Percentiles rank a stretch among this genome's conserved stretches.
Evolutionary conservation across 2,113 vertebrate species (phyloP).

Genomic region (Equus quagga): DNA sequence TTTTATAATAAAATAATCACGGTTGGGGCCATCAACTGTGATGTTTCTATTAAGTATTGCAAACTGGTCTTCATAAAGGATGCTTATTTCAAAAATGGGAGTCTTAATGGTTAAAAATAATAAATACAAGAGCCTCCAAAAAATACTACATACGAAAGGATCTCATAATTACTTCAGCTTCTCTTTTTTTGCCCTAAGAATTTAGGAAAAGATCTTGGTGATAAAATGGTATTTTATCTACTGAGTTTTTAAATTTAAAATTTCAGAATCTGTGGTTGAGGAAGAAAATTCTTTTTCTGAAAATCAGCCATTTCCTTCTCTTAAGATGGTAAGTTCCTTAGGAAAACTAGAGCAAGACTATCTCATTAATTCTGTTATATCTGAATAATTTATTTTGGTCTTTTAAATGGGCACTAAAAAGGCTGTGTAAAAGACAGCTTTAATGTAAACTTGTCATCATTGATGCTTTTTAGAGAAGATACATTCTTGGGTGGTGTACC

Average conservation of each 20-base stretch:
- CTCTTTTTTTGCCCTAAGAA: neutral
- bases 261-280: conserved; percentile 90
- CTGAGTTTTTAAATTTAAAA: conserved; percentile 71
- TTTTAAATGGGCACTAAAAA: conserved; percentile 27
- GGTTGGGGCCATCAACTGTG: neutral
- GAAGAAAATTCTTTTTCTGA: conserved; percentile 94
- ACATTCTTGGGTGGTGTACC: neutral
- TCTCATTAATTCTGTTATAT: conserved; percentile 38
- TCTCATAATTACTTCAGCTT: neutral
- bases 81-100: neutral
- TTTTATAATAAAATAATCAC: conserved; percentile 18
- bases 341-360: neutral
- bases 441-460: neutral
- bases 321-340: conserved; percentile 91
- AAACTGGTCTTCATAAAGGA: neutral
- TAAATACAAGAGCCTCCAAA: conserved; percentile 2
- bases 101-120: neutral
- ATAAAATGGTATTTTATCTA: conserved; percentile 48
- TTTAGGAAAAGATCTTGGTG: conserved; percentile 42
- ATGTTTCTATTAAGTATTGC: neutral
- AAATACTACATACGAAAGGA: neutral
- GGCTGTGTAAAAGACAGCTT: neutral
- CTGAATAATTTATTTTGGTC: conserved; percentile 35
- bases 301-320: conserved; percentile 97
- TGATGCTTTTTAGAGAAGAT: neutral